These are phyloP conservation scores for Melieria picta DNA, from an alignment of 2,888 invertebrate species.

Conservation along the genomic window DNA sequence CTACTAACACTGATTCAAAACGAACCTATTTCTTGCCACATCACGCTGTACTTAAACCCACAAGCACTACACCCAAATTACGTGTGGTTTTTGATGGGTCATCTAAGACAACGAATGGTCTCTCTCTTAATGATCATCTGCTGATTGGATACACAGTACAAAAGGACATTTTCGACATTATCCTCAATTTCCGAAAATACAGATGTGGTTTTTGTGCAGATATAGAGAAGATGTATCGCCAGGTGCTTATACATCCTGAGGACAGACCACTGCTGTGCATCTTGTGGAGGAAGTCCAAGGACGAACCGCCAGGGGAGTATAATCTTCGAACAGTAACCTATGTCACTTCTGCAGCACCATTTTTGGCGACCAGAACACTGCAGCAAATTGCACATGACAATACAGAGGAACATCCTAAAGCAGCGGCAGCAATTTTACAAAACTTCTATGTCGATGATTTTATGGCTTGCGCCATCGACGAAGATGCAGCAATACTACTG, in stretches of 20 bases:
- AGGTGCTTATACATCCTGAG: slow-evolving; percentile 28
- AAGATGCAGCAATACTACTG: background rate
- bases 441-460: slow-evolving; percentile 11
- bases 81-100: slow-evolving; percentile 38
- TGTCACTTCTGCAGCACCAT: background rate
- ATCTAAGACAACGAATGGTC: slow-evolving; percentile 12
- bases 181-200: slow-evolving; percentile 25
- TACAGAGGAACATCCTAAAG: background rate
- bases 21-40: slow-evolving; percentile 26
- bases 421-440: background rate
- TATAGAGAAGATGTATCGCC: slow-evolving; percentile 32
- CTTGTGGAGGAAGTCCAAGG: background rate
- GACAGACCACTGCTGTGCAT: background rate
- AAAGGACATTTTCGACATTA: slow-evolving; percentile 26
- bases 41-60: slow-evolving; percentile 27
- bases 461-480: background rate
- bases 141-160: slow-evolving; percentile 38
- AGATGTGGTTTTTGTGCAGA: slow-evolving; percentile 9
- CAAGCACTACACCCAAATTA: slow-evolving; percentile 34
- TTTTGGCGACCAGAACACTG: background rate
- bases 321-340: background rate
- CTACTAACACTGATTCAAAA: background rate
- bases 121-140: slow-evolving; percentile 36
- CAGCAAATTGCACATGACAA: background rate
- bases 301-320: background rate